Evolutionary conservation across 1,140 invertebrate species (phyloP).

Genomic region (Calephelis nemesis): DNA sequence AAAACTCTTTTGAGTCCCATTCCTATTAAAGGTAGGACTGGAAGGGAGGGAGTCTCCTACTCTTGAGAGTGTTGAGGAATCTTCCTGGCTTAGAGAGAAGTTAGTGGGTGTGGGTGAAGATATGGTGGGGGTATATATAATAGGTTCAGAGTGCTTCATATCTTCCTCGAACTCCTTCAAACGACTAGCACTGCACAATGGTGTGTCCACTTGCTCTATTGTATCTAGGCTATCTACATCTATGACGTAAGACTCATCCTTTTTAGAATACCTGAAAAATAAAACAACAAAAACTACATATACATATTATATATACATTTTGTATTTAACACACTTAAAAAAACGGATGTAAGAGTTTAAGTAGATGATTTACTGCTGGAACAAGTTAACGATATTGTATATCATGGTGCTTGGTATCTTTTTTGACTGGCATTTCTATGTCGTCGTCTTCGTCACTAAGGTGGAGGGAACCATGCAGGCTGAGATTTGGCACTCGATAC

Average conservation of each 20-base stretch:
- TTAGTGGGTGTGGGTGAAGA: constrained; percentile 48
- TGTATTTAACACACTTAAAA: too few species aligned
- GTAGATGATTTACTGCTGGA: too few species aligned
- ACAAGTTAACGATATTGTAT: too few species aligned
- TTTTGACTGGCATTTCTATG: too few species aligned
- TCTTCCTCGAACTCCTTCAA: constrained; percentile 62
- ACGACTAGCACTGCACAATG: constrained; percentile 67
- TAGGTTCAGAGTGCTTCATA: constrained; percentile 49
- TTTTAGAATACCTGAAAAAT: constrained; percentile 65
- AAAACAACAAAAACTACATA: not conserved
- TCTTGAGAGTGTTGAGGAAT: constrained; percentile 43
- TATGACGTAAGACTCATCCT: constrained; percentile 61
- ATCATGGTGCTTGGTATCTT: too few species aligned
- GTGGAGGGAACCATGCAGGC: too few species aligned
- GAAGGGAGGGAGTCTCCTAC: constrained; percentile 50
- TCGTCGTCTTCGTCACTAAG: too few species aligned
- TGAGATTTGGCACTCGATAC: too few species aligned
- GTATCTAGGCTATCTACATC: constrained; percentile 62
- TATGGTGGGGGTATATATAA: constrained; percentile 45
- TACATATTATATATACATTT: too few species aligned
- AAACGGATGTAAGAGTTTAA: too few species aligned
- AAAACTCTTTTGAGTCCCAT: constrained; percentile 56
- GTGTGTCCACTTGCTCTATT: constrained; percentile 67
- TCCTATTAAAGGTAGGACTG: constrained; percentile 47
- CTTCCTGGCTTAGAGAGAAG: constrained; percentile 46